phyloP scores from a whole-genome alignment of 2,888 invertebrate genomes.

The Corythucha ciliata region DNA sequence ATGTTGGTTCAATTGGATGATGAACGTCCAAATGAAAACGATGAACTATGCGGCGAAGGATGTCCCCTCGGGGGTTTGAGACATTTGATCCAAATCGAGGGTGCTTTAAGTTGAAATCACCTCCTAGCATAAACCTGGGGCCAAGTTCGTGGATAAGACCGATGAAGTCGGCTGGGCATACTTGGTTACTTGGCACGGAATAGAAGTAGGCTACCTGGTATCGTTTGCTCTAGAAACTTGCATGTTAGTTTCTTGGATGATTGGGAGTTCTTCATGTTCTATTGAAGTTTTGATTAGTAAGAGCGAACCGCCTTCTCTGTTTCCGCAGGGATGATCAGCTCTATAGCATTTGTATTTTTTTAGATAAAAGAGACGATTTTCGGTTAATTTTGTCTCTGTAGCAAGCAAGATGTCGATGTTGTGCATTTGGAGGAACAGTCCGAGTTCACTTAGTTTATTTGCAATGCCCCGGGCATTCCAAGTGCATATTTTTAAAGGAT shows the following conservation, averaged over 20 bases:
- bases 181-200: neutral
- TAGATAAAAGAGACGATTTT: neutral
- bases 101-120: neutral
- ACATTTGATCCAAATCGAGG: neutral
- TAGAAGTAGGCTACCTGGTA: neutral
- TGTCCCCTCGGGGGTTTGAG: slow-evolving; percentile 2
- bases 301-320: too few relatives aligned
- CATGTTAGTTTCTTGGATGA: neutral
- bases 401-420: slow-evolving; percentile 4
- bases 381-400: slow-evolving; percentile 8
- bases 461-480: slow-evolving; percentile 6
- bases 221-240: neutral
- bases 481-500: slow-evolving; percentile 2
- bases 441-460: slow-evolving; percentile 1
- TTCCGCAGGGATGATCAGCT: slow-evolving; percentile 8
- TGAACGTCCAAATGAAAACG: slow-evolving; percentile 8
- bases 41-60: slow-evolving; percentile 7
- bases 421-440: neutral
- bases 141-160: neutral
- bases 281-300: neutral
- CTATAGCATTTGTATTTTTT: neutral
- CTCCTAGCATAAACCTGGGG: slow-evolving; percentile 1
- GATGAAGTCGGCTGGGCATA: neutral
- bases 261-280: neutral
- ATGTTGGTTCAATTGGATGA: too few relatives aligned